Evolutionary conservation across 1,140 invertebrate genomes (phyloP), one percentile per base, ranked within the genome.

Genomic region (Lasaia peninsularis): DNA sequence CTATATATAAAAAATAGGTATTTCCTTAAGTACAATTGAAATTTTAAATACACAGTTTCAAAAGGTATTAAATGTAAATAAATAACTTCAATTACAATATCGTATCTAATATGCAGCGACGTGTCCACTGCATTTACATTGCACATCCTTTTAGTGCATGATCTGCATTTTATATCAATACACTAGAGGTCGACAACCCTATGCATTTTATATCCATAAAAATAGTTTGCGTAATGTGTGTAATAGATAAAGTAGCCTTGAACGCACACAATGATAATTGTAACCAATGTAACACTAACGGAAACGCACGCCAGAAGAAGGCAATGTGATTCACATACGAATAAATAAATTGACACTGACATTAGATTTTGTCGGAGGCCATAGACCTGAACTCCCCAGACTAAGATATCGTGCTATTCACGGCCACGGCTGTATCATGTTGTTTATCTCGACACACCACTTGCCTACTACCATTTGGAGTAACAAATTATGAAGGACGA

Each of bases 181-280:
- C 48, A 37, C 48, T 7, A 28, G 62, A 71, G 78, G 68, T 76
- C 73, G 67, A 68, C 69, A 71, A 79, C 77, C 77, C 65, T 64
- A 65, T 69, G 69, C 69, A 71, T 70, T 73, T 78, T 75, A 70
- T 60, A 67, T 52, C 52, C 50, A 65, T 75, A 75, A 74, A 73
- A 71, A 80, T 81, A 86, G 67, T 58, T 83, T 78, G 71, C 75
- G 74, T 75, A 80, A 85, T 64, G 58, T 40, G 31, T 52, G 63
- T 66, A 76, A 70, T 69, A 71, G 65, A 63, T 76, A 75, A 70
- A 72, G 68, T 62, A 77, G 67, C 81, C 81, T 80, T 83, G 80
- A 75, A 72, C 68, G 67, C 63, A 59, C 65, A 75, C 64, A 67
- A 65, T 63, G 62, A 71, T 69, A 67, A 66, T 62, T 59, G 55